Evolutionary conservation across 1,140 invertebrate genomes (phyloP).

Genomic region (Drosophila guanche): DNA sequence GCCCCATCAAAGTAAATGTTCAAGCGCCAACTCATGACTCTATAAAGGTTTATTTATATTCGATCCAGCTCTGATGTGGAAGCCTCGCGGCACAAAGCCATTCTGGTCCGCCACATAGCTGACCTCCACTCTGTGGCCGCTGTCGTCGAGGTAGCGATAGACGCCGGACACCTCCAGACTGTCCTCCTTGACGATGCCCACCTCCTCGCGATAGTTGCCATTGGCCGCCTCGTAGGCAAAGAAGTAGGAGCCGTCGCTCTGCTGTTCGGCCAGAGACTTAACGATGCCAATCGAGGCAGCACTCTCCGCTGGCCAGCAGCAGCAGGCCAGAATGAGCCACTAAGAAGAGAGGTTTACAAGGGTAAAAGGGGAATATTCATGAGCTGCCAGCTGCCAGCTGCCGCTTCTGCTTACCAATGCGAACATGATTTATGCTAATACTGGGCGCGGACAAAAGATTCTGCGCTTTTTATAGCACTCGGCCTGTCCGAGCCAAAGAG

Average conservation of each 20-base stretch:
- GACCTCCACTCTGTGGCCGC: slow-evolving; percentile 88
- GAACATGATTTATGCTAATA: slow-evolving; percentile 80
- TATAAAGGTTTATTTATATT: slow-evolving; percentile 34
- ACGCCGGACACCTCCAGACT: slow-evolving; percentile 83
- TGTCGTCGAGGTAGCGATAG: slow-evolving; percentile 86
- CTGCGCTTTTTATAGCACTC: slow-evolving; percentile 67
- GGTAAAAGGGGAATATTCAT: slow-evolving; percentile 22
- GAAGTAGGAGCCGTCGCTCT: slow-evolving; percentile 76
- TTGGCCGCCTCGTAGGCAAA: slow-evolving; percentile 72
- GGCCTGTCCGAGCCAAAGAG: slow-evolving; percentile 26
- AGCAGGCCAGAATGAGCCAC: slow-evolving; percentile 27
- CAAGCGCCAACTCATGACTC: slow-evolving; percentile 18
- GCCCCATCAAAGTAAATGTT: slow-evolving; percentile 36
- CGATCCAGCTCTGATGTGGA: slow-evolving; percentile 83
- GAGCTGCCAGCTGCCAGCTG: slow-evolving; percentile 19
- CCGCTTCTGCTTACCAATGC: slow-evolving; percentile 62
- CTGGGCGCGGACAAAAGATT: slow-evolving; percentile 56
- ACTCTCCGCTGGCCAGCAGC: slow-evolving; percentile 16
- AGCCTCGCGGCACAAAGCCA: slow-evolving; percentile 87
- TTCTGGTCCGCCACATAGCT: slow-evolving; percentile 88
- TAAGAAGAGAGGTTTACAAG: slow-evolving; percentile 3
- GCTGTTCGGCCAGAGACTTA: slow-evolving; percentile 57
- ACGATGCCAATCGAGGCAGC: slow-evolving; percentile 52
- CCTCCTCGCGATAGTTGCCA: slow-evolving; percentile 74
- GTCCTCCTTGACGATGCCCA: slow-evolving; percentile 59